Percentiles rank a stretch among this genome's conserved stretches.
Conservation (phyloP, 2,797 vertebrate species). For the Astyanax mexicanus region DNA sequence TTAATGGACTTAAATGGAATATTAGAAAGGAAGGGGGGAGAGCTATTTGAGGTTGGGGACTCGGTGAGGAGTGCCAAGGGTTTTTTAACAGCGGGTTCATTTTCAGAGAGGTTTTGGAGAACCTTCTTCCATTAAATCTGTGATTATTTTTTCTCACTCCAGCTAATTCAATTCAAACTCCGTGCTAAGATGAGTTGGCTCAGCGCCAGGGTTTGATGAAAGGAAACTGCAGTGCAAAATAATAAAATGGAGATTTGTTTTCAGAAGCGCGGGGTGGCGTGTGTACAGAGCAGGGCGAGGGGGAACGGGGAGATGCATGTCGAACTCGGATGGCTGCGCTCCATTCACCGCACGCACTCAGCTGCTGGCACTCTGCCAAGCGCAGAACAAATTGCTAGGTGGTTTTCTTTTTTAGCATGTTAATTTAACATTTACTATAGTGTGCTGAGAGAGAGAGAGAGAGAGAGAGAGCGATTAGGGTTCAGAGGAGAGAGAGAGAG, state of each 20-base stretch:
- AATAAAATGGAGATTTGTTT: conserved; percentile 59
- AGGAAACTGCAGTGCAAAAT: conserved; percentile 67
- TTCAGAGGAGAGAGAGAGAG: conserved; percentile 32
- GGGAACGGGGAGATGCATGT: conserved; percentile 49
- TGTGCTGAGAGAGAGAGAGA: conserved; percentile 64
- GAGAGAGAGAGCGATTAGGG: conserved; percentile 57
- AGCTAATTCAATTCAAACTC: conserved; percentile 73
- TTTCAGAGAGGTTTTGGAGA: conserved; percentile 59
- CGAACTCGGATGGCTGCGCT: background rate
- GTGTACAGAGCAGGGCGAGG: conserved; percentile 25
- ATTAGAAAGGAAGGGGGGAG: conserved; percentile 50
- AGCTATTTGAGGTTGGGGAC: conserved; percentile 52
- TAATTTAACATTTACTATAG: conserved; percentile 66
- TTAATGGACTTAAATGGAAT: conserved; percentile 62
- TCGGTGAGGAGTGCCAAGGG: conserved; percentile 50
- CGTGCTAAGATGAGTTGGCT: conserved; percentile 68
- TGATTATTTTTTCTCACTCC: conserved; percentile 70
- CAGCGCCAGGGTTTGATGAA: conserved; percentile 65
- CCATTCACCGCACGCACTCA: conserved; percentile 54
- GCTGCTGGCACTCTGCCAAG: conserved; percentile 59
- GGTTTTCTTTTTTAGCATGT: conserved; percentile 51
- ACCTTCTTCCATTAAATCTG: conserved; percentile 70
- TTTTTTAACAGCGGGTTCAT: conserved; percentile 57
- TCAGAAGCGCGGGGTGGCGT: conserved; percentile 56
- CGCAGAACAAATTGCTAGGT: conserved; percentile 64